Evolutionary conservation across 2,113 vertebrate species (phyloP), one percentile per base, ranked within the genome.

Genomic region (Tichodroma muraria): DNA sequence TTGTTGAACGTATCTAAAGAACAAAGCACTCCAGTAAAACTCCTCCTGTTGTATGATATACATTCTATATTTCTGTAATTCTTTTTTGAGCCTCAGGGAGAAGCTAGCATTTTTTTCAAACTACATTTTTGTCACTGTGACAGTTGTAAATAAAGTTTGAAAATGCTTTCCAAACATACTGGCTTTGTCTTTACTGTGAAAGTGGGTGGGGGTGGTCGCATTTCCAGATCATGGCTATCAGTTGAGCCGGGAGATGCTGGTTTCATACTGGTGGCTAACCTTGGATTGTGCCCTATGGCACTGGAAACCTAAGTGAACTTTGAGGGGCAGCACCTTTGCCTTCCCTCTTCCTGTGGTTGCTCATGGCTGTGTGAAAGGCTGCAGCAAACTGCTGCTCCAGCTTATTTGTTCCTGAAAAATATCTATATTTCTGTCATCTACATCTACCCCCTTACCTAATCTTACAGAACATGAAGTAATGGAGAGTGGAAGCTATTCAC

Each of bases 71-170:
- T 98, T 98, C 98, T 98, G 97, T 98, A 97, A 97, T 97, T 98
- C 97, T 98, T 98, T 98, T 98, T 98, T 98, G 97, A 98, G 98
- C 98, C 98, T 98, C 98, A 98, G 98, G 98, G 98, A 98, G 97
- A 98, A 98, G 98, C 97, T 98, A 98, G 98, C 97, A 96, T 98
- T 98, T 98, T 98, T 98, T 98, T 95, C 96, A 97, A 98, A 98
- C 97, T 98, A 97, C 97, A 98, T 98, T 97, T 98, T 98, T 98
- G 98, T 98, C 98, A 98, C 98, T 98, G 98, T 98, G 98, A 98
- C 98, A 97, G 97, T 98, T 98, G 98, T 98, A 98, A 98, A 98
- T 98, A 98, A 98, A 98, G 98, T 98, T 98, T 98, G 98, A 98
- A 98, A 98, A 98, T 98, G 98, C 98, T 98, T 98, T 98, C 98